phyloP scores from a whole-genome alignment of 2,888 invertebrate genomes.

The Nebria salina region DNA sequence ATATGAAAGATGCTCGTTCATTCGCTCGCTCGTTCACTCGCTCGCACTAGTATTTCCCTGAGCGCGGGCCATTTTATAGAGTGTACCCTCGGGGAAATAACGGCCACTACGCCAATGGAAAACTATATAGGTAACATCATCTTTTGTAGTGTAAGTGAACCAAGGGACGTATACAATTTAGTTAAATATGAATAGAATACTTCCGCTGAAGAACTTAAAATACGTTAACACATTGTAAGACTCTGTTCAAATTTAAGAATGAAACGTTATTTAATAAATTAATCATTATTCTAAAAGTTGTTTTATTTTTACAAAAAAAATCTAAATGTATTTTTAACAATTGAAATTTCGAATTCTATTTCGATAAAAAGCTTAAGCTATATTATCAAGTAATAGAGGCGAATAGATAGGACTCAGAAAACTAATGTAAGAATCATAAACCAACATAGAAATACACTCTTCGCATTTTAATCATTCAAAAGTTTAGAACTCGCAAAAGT shows the following conservation, averaged over 20 bases:
- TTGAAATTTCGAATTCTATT: too few relatives aligned
- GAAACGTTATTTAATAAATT: not conserved
- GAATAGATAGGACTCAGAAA: not conserved
- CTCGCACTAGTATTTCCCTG: not conserved
- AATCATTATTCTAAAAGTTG: too few relatives aligned
- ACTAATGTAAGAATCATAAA: not conserved
- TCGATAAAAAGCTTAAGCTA: not conserved
- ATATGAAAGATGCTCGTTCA: constrained; percentile 13
- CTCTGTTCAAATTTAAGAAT: not conserved
- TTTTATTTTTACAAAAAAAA: too few relatives aligned
- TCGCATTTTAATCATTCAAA: not conserved
- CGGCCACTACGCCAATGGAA: not conserved
- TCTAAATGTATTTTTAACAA: too few relatives aligned
- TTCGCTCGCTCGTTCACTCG: not conserved
- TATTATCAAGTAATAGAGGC: not conserved
- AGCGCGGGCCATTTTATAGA: not conserved
- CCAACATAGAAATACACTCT: not conserved
- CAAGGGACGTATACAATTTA: not conserved
- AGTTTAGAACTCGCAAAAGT: not conserved
- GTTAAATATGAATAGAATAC: not conserved
- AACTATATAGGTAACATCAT: not conserved
- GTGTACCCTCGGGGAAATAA: not conserved
- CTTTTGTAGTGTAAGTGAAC: not conserved
- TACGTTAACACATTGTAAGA: not conserved
- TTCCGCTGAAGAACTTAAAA: not conserved